phyloP scores from a whole-genome alignment of 2,797 vertebrate genomes.

The Characodon lateralis region DNA sequence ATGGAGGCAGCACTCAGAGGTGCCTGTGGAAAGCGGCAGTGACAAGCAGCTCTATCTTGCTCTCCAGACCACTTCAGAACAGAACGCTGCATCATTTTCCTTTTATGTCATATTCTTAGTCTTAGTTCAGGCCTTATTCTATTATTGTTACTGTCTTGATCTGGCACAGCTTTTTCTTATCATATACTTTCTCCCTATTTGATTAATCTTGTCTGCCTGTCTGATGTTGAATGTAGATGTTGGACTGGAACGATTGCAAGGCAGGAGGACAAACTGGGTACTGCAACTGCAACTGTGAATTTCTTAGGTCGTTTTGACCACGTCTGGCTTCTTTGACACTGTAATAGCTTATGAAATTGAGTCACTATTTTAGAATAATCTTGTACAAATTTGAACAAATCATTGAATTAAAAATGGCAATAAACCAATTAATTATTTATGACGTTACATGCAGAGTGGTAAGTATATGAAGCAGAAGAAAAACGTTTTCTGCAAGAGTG shows the following conservation, averaged over 20 bases:
- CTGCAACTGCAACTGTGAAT: not conserved
- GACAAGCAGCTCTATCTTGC: conserved; percentile 44
- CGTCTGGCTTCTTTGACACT: not conserved
- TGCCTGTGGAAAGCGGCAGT: conserved; percentile 37
- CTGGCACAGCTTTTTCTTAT: not conserved
- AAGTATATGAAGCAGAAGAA: not conserved
- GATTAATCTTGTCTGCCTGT: not conserved
- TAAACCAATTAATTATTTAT: not conserved
- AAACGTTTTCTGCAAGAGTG: not conserved
- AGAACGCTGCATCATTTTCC: not conserved
- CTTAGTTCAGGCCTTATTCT: conserved; percentile 5
- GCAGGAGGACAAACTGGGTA: not conserved
- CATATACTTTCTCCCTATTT: not conserved
- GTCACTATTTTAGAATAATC: not conserved
- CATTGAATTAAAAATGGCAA: not conserved
- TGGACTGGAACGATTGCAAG: not conserved
- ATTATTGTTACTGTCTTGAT: conserved; percentile 2
- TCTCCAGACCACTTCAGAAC: conserved; percentile 33
- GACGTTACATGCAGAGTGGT: not conserved
- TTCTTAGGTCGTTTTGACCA: not conserved
- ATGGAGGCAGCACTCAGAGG: conserved; percentile 19
- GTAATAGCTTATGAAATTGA: not conserved
- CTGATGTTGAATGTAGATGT: not conserved
- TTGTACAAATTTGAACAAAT: not conserved
- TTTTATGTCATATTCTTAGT: not conserved